Evolutionary conservation across 2,113 vertebrate genomes (phyloP).

Genomic region (Corythornis cristatus): DNA sequence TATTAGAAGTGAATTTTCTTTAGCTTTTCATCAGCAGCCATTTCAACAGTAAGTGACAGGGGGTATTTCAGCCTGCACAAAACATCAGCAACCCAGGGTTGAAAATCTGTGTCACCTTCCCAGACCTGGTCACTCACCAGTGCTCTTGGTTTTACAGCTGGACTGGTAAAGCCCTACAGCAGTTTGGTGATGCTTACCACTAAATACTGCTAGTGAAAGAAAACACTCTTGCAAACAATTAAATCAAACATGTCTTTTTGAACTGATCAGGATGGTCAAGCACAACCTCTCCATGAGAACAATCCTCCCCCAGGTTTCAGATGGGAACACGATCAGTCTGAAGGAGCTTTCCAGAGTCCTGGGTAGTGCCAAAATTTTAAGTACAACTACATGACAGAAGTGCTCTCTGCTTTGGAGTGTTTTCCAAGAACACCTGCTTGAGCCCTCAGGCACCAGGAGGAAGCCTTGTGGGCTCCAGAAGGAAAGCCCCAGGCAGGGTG

Average conservation of each 20-base stretch:
- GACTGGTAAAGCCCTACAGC: background rate
- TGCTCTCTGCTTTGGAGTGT: background rate
- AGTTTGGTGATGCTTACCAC: background rate
- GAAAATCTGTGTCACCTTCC: slow-evolving; percentile 19
- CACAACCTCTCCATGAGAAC: background rate
- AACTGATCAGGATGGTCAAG: background rate
- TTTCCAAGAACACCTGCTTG: background rate
- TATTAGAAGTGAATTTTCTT: slow-evolving; percentile 40
- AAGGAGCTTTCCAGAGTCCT: background rate
- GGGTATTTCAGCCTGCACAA: background rate
- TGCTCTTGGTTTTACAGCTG: slow-evolving; percentile 24
- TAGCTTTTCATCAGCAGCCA: slow-evolving; percentile 25
- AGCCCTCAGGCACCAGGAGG: background rate
- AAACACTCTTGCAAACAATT: background rate
- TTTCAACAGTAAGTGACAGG: slow-evolving; percentile 11
- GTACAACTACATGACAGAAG: background rate
- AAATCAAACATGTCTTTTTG: background rate
- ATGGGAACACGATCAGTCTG: background rate
- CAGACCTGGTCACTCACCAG: background rate
- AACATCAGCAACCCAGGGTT: background rate
- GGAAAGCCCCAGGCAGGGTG: background rate
- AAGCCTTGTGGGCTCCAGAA: background rate
- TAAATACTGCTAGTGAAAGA: background rate
- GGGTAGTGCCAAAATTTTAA: background rate
- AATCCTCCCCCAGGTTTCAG: background rate